These are phyloP conservation scores for Synergus laeviventris DNA, from an alignment of 2,888 invertebrate genomes.

Conservation along the genomic window DNA sequence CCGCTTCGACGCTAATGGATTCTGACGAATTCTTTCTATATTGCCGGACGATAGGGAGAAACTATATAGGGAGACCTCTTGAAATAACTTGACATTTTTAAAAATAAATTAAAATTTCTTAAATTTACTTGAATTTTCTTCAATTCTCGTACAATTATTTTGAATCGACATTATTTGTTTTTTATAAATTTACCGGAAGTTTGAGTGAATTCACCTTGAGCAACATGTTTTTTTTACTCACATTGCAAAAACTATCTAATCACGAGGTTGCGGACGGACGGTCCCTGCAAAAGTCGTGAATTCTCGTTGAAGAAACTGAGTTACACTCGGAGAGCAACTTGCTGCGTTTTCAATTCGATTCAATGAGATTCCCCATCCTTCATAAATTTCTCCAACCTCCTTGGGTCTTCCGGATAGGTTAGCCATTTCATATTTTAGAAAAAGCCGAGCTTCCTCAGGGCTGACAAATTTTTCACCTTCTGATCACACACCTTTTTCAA, in stretches of 20 bases:
- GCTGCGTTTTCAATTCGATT: slow-evolving; percentile 55
- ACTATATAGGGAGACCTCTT: not conserved
- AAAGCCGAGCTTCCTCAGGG: not conserved
- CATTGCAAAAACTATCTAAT: no score
- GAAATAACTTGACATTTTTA: no score
- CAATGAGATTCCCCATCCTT: slow-evolving; percentile 54
- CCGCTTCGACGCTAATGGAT: slow-evolving; percentile 26
- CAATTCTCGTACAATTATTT: no score
- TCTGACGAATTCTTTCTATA: slow-evolving; percentile 17
- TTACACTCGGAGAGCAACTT: slow-evolving; percentile 42
- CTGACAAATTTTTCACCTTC: not conserved
- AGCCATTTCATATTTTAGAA: not conserved
- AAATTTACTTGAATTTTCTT: no score
- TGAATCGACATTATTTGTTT: no score
- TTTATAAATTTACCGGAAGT: no score
- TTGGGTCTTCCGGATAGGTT: not conserved
- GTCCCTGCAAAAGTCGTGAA: slow-evolving; percentile 40
- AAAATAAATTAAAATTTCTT: no score
- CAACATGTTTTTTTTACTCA: no score
- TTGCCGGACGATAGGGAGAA: not conserved
- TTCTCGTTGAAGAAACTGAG: slow-evolving; percentile 38
- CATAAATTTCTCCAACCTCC: not conserved
- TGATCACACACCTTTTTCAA: slow-evolving; percentile 1
- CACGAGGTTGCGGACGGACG: no score
- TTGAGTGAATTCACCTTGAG: no score